Evolutionary conservation across 2,113 vertebrate genomes (phyloP).

Genomic region (Clarias batrachus): DNA sequence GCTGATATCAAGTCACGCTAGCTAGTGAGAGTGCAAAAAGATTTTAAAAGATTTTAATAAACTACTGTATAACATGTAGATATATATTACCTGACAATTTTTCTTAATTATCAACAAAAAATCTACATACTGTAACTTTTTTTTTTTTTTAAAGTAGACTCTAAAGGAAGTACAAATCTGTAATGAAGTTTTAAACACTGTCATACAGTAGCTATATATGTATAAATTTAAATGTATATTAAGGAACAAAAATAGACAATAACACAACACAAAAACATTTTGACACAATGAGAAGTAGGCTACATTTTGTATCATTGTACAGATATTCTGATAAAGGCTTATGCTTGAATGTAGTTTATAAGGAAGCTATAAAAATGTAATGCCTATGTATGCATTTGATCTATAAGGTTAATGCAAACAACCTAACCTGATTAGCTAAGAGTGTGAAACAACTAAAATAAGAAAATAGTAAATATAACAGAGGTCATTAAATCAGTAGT

Average conservation of each 20-base stretch:
- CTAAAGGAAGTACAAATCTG: not conserved
- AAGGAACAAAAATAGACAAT: not conserved
- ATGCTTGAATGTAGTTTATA: not conserved
- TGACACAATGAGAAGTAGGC: not conserved
- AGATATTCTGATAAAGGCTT: not conserved
- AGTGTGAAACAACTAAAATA: not conserved
- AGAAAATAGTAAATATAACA: not conserved
- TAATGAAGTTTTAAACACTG: not conserved
- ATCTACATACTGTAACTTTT: not conserved
- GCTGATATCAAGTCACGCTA: not conserved
- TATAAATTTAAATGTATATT: not conserved
- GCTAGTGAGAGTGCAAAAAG: not conserved
- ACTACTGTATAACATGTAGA: not conserved
- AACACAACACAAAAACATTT: not conserved
- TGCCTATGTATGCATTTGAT: not conserved
- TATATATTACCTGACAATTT: not conserved
- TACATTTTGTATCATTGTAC: not conserved
- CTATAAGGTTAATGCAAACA: not conserved
- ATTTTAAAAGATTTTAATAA: not conserved
- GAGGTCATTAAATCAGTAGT: not conserved
- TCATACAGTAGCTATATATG: not conserved
- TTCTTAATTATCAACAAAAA: not conserved
- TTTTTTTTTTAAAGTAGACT: not conserved
- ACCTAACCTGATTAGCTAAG: not conserved
- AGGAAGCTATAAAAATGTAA: not conserved